Evolutionary conservation across 2,797 vertebrate genomes (phyloP), one percentile per base, ranked within the genome.

Genomic region (Mus caroli): DNA sequence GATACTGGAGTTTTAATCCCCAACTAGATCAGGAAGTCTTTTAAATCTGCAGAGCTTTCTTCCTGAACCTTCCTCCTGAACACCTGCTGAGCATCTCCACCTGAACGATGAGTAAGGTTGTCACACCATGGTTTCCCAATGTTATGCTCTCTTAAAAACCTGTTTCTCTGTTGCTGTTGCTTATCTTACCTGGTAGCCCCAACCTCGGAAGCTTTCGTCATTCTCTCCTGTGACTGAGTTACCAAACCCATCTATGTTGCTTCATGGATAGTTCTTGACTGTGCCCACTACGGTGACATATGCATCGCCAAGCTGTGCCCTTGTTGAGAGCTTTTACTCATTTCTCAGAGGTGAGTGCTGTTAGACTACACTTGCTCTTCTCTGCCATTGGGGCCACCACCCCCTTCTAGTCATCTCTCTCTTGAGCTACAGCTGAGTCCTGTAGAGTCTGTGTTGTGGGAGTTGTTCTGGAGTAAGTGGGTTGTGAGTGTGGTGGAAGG

Each of bases 221-320:
- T 19, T 28, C 56, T 83, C 13, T 46, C n/a, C 24, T 40, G 3
- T 87, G 24, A 37, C 34, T 34, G 67, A 75, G 37, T 91, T 80
- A 90, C 56, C 26, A 56, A 20, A 52, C 50, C 75, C 75, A 76
- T 71, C 43, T 82, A 13, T 52, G 20, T 84, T 93, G 85, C 85
- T 86, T 94, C 43, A 84, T 62, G 62, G 24, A 58, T 83, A 75
- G 56, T 80, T 89, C 43, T 90, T 82, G 40, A 82, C 54, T 86
- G 64, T 52, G n/a, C 67, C 79, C 52, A 9, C 14, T 3, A n/a
- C 22, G 2, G n/a, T 54, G 4, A 62, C n/a, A 22, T 67, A 19
- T 7, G 43, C 1, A 17, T 83, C 13, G 0, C 20, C 50, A 31
- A 5, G n/a, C 20, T 75, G 37, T 79, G 69, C 54, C 19, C 6